These are phyloP conservation scores for Platerodrilus igneus DNA, from an alignment of 2,888 invertebrate species.

Conservation along the genomic window DNA sequence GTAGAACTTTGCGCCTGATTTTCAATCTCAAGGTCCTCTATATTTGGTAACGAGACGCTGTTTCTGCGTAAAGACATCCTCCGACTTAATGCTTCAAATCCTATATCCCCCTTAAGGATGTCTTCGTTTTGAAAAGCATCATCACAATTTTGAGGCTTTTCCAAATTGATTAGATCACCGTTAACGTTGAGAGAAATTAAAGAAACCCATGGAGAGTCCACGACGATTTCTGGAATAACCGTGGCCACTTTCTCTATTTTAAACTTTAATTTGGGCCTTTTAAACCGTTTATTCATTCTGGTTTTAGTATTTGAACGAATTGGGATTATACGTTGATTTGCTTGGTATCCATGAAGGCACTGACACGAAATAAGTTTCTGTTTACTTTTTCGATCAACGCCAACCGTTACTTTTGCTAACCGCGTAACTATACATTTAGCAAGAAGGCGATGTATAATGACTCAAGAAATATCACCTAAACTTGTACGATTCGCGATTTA, in stretches of 20 bases:
- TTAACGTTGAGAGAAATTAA: conserved; percentile 7
- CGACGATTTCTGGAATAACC: conserved; percentile 13
- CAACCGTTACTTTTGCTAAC: too few species aligned
- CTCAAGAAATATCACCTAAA: too few species aligned
- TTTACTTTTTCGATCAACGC: too few species aligned
- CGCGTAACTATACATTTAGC: too few species aligned
- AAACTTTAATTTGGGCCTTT: conserved; percentile 6
- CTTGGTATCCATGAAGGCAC: too few species aligned
- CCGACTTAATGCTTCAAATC: conserved; percentile 11
- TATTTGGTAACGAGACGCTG: conserved; percentile 69
- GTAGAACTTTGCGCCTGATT: conserved; percentile 15
- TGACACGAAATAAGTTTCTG: too few species aligned
- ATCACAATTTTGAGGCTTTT: conserved; percentile 10
- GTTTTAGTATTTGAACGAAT: too few species aligned
- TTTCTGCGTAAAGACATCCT: conserved; percentile 54
- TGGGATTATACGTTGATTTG: too few species aligned
- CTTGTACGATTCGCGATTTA: too few species aligned
- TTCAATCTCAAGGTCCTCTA: conserved; percentile 63
- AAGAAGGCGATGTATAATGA: too few species aligned
- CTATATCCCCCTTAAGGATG: conserved; percentile 7
- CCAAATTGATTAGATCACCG: too few species aligned
- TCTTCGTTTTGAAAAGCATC: conserved; percentile 6
- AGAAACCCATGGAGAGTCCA: conserved; percentile 14
- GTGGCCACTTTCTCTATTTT: conserved; percentile 7
- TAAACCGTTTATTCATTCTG: background rate